Percentiles rank a stretch among this genome's conserved stretches.
Conservation (phyloP, 2,113 vertebrate species). For the Globicephala melas region DNA sequence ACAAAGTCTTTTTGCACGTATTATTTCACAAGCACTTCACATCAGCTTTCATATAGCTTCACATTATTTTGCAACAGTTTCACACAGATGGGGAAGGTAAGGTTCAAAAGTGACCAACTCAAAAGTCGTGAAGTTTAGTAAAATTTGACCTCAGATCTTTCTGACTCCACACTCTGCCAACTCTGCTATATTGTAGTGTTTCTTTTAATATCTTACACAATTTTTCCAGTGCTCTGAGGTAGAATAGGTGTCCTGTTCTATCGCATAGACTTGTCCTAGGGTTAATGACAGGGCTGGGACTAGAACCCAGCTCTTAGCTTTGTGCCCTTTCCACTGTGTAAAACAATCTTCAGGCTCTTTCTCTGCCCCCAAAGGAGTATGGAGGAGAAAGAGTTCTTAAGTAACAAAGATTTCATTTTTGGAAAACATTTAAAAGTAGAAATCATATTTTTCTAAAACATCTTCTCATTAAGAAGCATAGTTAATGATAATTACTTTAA, state of each 20-base stretch:
- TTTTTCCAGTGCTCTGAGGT: neutral
- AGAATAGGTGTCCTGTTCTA: neutral
- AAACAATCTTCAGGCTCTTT: neutral
- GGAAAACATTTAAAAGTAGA: slow-evolving; percentile 37
- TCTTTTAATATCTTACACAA: neutral
- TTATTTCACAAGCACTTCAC: neutral
- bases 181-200: neutral
- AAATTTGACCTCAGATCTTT: neutral
- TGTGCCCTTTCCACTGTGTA: neutral
- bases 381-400: neutral
- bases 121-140: neutral
- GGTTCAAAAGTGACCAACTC: neutral
- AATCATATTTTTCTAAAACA: slow-evolving; percentile 14
- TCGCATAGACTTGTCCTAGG: neutral
- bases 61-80: neutral
- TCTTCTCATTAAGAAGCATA: neutral
- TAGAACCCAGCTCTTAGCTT: neutral
- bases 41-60: neutral
- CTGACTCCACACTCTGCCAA: neutral
- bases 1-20: neutral
- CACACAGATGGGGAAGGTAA: neutral
- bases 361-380: neutral
- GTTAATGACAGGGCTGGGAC: neutral
- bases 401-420: neutral
- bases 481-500: slow-evolving; percentile 25